Evolutionary conservation across 2,888 invertebrate genomes (phyloP).

Genomic region (Pocota personata): DNA sequence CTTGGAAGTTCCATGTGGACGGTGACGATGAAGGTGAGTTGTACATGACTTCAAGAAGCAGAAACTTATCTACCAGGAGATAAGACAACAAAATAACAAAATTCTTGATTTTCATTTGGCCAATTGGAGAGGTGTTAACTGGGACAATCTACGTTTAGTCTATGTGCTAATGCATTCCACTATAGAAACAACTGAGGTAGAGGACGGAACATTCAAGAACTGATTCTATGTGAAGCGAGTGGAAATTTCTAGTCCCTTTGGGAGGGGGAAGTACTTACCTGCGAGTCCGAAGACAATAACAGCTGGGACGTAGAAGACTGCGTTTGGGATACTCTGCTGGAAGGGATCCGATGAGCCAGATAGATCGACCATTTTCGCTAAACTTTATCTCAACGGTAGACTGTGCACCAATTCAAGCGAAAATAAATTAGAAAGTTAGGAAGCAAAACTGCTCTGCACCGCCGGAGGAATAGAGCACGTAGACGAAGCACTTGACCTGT

Average conservation of each 20-base stretch:
- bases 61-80: constrained; percentile 25
- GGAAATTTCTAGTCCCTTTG: background rate
- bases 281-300: constrained; percentile 90
- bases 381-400: background rate
- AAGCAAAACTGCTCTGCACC: background rate
- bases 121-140: constrained; percentile 8
- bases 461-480: constrained; percentile 35
- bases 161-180: constrained; percentile 35
- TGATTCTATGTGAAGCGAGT: constrained; percentile 8
- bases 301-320: constrained; percentile 93
- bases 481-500: constrained; percentile 63
- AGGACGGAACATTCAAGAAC: constrained; percentile 38
- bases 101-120: constrained; percentile 6
- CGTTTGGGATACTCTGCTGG: constrained; percentile 94
- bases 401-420: background rate
- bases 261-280: constrained; percentile 87
- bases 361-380: constrained; percentile 90
- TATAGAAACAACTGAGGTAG: constrained; percentile 29
- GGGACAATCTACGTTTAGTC: constrained; percentile 26
- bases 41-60: background rate
- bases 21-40: constrained; percentile 30
- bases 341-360: constrained; percentile 91
- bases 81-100: constrained; percentile 26
- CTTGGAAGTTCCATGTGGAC: constrained; percentile 41
- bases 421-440: background rate